Evolutionary conservation across 2,797 vertebrate species (phyloP).

Genomic region (Phalloptychus januarius): DNA sequence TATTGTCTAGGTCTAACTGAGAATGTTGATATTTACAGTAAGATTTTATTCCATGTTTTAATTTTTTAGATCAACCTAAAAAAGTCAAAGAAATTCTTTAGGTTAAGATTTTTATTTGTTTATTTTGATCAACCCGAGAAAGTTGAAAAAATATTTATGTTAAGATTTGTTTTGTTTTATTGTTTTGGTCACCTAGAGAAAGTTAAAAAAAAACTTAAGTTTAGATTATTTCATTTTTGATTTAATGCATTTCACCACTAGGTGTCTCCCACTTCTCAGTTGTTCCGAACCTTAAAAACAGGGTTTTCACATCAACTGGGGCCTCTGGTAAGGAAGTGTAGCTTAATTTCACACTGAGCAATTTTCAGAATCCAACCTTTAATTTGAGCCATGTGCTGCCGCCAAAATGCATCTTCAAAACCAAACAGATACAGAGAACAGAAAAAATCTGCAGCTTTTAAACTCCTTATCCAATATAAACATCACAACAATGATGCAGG

Average conservation of each 20-base stretch:
- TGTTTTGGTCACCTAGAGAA: too few species aligned
- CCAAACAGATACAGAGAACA: background rate
- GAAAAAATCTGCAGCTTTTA: background rate
- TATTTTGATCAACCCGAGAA: too few species aligned
- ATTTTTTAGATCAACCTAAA: too few species aligned
- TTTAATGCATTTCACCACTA: conserved; percentile 30
- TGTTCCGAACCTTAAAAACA: background rate
- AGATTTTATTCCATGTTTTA: too few species aligned
- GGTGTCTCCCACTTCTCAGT: conserved; percentile 37
- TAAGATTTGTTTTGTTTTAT: too few species aligned
- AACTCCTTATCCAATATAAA: background rate
- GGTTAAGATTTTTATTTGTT: too few species aligned
- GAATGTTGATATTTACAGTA: too few species aligned
- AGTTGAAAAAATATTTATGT: too few species aligned
- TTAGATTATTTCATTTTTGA: background rate
- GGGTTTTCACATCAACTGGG: background rate
- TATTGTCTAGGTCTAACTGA: too few species aligned
- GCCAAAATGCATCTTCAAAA: background rate
- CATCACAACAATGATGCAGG: background rate
- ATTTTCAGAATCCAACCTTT: background rate
- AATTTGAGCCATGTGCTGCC: background rate
- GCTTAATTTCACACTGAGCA: background rate
- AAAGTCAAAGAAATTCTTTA: too few species aligned
- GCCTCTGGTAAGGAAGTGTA: background rate
- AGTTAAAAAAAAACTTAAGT: background rate